Base-by-base conservation (phyloP, 2,113 vertebrate genomes). In the Castor canadensis region DNA sequence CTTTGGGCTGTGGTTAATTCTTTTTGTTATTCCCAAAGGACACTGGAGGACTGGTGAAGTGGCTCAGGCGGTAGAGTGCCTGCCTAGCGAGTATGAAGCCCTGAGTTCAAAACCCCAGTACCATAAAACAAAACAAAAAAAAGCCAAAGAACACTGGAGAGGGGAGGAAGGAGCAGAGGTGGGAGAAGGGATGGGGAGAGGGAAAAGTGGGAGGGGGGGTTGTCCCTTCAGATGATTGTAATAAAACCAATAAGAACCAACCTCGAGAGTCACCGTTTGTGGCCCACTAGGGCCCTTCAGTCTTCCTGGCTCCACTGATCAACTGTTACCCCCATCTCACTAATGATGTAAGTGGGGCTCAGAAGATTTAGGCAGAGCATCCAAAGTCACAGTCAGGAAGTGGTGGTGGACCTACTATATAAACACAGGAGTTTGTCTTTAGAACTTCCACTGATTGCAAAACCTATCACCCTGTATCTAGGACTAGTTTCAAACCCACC, bases 1-100 rank as follows among this genome's bases (percentile, higher is more conserved):
- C 38, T 19, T 17, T 9, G 13, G 54, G 67, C 38, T 64, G 49
- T 11, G 12, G 62, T 45, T 35, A 87, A 76, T 86, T 47, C 81
- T 85, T 47, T 95, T 94, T 94, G 89, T 91, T 91, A 94, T 88
- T 71, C 85, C 45, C 20, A 5, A n/a, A 62, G 56, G 62, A n/a
- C 28, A 47, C 47, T 26, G 43, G 60, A 35, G 40, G 40, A 20
- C 49, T 12, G 47, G 22, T 24, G 56, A 58, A 58, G 24, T 58
- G 16, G 56, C 24, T 58, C 17, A 4, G 40, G 20, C 24, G 56
- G n/a, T n/a, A n/a, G n/a, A n/a, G n/a, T n/a, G n/a, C n/a, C n/a
- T n/a, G n/a, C n/a, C n/a, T n/a, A n/a, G n/a, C n/a, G n/a, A n/a
- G n/a, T n/a, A n/a, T n/a, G n/a, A n/a, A n/a, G n/a, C n/a, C n/a